Percentiles rank a stretch among this genome's conserved stretches.
Conservation (phyloP, 2,888 invertebrate genomes). For the Ophion ellenae region DNA sequence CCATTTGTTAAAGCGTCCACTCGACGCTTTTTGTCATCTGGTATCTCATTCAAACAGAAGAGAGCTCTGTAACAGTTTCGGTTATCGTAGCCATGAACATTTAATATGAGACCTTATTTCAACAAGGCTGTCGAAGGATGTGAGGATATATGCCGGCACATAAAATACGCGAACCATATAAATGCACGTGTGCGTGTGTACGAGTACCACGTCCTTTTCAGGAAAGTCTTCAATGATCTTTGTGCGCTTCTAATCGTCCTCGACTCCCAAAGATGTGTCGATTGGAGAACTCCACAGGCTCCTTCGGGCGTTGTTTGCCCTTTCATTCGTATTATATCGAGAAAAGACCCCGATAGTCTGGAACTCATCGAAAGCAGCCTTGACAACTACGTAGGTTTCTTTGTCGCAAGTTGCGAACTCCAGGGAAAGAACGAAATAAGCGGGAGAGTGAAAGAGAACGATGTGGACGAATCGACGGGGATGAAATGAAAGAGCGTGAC, state of each 20-base stretch:
- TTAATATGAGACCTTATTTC: slow-evolving; percentile 31
- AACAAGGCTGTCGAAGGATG: slow-evolving; percentile 9
- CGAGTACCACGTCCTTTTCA: not conserved
- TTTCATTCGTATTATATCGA: slow-evolving; percentile 47
- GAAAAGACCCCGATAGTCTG: slow-evolving; percentile 37
- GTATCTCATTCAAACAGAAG: slow-evolving; percentile 14
- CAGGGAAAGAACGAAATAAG: slow-evolving; percentile 28
- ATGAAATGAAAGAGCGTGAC: slow-evolving; percentile 46
- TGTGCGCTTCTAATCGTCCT: slow-evolving; percentile 52
- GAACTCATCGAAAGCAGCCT: slow-evolving; percentile 52
- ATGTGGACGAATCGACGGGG: slow-evolving; percentile 24
- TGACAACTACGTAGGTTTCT: slow-evolving; percentile 52
- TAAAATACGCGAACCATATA: not conserved
- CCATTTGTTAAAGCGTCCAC: not conserved
- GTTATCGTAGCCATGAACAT: slow-evolving; percentile 30
- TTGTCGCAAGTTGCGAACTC: slow-evolving; percentile 47
- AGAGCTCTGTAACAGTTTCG: slow-evolving; percentile 1
- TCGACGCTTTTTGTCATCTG: slow-evolving; percentile 5
- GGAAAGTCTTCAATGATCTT: slow-evolving; percentile 48
- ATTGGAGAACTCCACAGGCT: slow-evolving; percentile 27
- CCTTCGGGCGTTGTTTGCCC: slow-evolving; percentile 37
- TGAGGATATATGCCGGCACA: too few relatives aligned
- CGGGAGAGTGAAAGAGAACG: slow-evolving; percentile 12
- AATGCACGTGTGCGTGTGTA: not conserved
- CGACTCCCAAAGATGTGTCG: slow-evolving; percentile 43